Evolutionary conservation across 2,888 invertebrate species (phyloP).

Genomic region (Drosophila recens): DNA sequence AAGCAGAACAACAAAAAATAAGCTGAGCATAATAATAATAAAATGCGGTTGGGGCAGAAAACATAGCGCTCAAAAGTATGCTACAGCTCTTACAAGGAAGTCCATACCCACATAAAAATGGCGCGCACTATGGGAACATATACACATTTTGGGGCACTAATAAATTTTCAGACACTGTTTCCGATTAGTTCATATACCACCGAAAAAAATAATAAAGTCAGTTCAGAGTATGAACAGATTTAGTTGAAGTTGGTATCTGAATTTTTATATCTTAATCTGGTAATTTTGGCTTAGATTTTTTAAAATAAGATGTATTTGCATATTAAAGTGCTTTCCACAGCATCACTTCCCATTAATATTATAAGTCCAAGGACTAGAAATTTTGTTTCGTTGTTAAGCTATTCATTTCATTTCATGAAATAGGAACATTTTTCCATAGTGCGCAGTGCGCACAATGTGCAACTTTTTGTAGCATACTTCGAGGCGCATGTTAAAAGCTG

Average conservation of each 20-base stretch:
- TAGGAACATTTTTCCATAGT: neutral
- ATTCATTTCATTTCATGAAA: neutral
- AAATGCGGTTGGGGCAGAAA: constrained; percentile 47
- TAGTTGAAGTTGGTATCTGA: too few relatives aligned
- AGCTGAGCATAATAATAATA: constrained; percentile 44
- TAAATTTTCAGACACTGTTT: neutral
- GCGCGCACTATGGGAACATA: constrained; percentile 32
- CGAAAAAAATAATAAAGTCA: too few relatives aligned
- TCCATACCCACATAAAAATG: constrained; percentile 1
- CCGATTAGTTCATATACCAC: too few relatives aligned
- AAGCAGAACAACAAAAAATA: constrained; percentile 12
- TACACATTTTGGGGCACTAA: neutral
- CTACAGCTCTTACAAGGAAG: constrained; percentile 49
- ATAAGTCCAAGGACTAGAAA: neutral
- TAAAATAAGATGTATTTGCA: too few relatives aligned
- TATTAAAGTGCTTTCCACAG: too few relatives aligned
- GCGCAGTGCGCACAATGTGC: constrained; percentile 61
- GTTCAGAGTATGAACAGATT: too few relatives aligned
- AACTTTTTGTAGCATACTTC: constrained; percentile 76
- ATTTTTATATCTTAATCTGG: too few relatives aligned
- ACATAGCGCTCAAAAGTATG: constrained; percentile 52
- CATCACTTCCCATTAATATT: too few relatives aligned
- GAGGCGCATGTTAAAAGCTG: constrained; percentile 60
- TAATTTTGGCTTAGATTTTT: too few relatives aligned
- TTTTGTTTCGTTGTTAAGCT: too few relatives aligned